Conservation (phyloP, 2,888 invertebrate genomes). For the Ischnus inquisitorius region DNA sequence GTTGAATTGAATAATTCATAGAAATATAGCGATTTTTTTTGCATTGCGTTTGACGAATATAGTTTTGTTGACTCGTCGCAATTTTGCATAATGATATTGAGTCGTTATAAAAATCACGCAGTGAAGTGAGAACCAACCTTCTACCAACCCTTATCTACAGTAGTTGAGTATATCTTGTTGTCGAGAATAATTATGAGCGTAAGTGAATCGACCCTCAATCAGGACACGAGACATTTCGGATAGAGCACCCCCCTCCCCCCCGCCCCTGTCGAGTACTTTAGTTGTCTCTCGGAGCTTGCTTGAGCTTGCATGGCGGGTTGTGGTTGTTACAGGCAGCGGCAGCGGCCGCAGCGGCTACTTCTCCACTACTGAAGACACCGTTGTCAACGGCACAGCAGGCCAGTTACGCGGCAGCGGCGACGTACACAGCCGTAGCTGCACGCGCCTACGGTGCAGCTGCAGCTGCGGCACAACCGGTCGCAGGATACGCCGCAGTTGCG, state of each 20-base stretch:
- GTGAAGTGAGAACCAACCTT: conserved; percentile 26
- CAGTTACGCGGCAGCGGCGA: conserved; percentile 94
- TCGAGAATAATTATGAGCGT: conserved; percentile 8
- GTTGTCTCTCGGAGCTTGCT: conserved; percentile 82
- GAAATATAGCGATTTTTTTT: background rate
- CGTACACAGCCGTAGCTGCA: conserved; percentile 94
- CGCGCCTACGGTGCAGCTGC: conserved; percentile 93
- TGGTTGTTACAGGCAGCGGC: conserved; percentile 87
- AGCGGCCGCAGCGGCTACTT: conserved; percentile 91
- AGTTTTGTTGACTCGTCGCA: conserved; percentile 28
- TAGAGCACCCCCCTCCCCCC: conserved; percentile 53
- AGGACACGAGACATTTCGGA: conserved; percentile 71
- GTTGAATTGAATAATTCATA: background rate
- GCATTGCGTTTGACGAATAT: background rate
- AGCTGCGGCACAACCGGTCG: conserved; percentile 90
- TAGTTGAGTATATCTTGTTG: conserved; percentile 42
- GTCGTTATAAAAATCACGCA: conserved; percentile 41
- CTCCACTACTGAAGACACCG: conserved; percentile 94
- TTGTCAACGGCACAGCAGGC: conserved; percentile 94
- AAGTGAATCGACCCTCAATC: conserved; percentile 67
- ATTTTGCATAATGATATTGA: conserved; percentile 40
- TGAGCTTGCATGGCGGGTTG: conserved; percentile 84
- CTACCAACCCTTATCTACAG: background rate
- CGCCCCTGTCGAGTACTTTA: conserved; percentile 74
- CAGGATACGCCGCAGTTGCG: conserved; percentile 91